A percentile compares a stretch with the other conserved stretches of the same genome.
Evolutionary conservation across 2,797 vertebrate species (phyloP).

Genomic region (Sebastes trivittatus): DNA sequence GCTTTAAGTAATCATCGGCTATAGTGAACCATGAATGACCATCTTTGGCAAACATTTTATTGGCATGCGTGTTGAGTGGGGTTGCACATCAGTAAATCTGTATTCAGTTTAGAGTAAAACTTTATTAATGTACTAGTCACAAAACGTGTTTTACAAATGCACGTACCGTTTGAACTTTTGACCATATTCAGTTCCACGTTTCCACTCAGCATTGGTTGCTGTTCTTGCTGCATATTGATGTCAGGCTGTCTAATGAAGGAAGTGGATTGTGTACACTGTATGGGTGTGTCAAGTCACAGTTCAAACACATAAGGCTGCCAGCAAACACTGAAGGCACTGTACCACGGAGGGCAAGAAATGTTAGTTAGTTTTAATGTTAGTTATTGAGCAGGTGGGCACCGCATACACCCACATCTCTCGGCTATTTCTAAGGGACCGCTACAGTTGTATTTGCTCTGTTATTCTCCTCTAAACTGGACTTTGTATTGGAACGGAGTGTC

Average conservation of each 20-base stretch:
- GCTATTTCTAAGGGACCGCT: constrained; percentile 12
- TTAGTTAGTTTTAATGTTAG: background rate
- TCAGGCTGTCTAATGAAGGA: constrained; percentile 70
- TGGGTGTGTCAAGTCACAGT: constrained; percentile 75
- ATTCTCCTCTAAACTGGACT: constrained; percentile 64
- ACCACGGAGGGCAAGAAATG: background rate
- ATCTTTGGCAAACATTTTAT: constrained; percentile 10
- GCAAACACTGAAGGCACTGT: constrained; percentile 39
- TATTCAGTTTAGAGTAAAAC: background rate
- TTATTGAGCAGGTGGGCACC: constrained; percentile 11
- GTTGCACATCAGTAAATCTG: background rate
- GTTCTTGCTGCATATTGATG: constrained; percentile 41
- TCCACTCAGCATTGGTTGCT: background rate
- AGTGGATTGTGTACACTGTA: constrained; percentile 73
- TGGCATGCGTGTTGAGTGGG: background rate
- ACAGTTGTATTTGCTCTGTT: constrained; percentile 60
- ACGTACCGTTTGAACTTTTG: constrained; percentile 31
- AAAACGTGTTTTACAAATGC: background rate
- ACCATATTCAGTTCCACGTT: constrained; percentile 33
- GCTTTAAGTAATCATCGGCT: background rate
- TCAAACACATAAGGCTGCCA: constrained; percentile 59
- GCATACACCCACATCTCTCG: background rate
- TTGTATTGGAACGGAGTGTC: constrained; percentile 61
- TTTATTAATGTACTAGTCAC: background rate
- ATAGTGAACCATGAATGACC: background rate